Evolutionary conservation across 2,888 invertebrate species (phyloP), one percentile per base, ranked within the genome.

Genomic region (Actias luna): DNA sequence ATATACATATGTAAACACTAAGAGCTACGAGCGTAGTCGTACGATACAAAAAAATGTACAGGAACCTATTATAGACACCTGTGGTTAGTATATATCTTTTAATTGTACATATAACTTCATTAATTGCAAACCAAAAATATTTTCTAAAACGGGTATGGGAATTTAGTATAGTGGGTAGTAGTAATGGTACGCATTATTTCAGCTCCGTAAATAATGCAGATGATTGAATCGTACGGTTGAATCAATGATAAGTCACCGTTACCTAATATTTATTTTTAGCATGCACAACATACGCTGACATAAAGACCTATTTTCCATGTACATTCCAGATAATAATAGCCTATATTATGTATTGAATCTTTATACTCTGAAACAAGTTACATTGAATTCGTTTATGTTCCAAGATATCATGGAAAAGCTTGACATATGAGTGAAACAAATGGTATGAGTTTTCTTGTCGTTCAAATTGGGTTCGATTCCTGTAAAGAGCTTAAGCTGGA

Each of bases 231-330:
- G 12, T 12, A 25, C 46, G 10, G 12, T 50, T 25, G 46, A 50
- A 50, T 50, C 25, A 50, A 50, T 50, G 46, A 22, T 50, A 25
- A 50, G 25, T 22, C 46, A 39, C 16, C 22, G 46, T 50, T 50
- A 25, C 46, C 22, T 50, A 50, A 50, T 50, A 25, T 50, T 50
- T 50, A 50, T 50, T 50, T 50, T 50, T 50, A 12, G 46, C 25
- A 22, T 50, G 25, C 46, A 50, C 25, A 50, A 10, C 12, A 10
- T 50, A 50, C 46, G 12, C 2, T 22, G 46, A 22, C 46, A 50
- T 25, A 50, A 22, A 50, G 25, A 50, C 46, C 46, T 50, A 50
- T 10, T 50, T 50, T 50, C 12, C 10, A 50, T 25, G 2, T 25
- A 50, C 46, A 50, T 10, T 2, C 12, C 2, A 12, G 25, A 22